Base-by-base conservation (phyloP, 2,888 invertebrate genomes). In the Drosophila prolongata region DNA sequence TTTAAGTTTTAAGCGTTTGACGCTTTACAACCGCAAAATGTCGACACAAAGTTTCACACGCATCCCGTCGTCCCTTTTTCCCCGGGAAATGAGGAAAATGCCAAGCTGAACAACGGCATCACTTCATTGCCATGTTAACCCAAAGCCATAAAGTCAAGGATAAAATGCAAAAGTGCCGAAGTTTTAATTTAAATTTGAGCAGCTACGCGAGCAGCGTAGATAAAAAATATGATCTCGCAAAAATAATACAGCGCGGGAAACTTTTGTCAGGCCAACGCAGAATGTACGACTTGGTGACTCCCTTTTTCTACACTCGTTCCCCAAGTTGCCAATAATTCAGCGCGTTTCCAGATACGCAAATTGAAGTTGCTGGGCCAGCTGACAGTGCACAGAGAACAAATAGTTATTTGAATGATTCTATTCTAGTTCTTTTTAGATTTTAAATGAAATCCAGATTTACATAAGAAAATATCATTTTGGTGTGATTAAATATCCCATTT, bases 1-100 rank as follows among this genome's bases (percentile, higher is more conserved):
- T 87, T 84, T 87, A 86, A 89, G 85, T 89, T 86, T 86, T 87
- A 89, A 86, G 82, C 75, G 82, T 81, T 85, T 87, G 84, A 75
- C 85, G 81, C 80, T 86, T 86, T 81, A 81, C 85, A 85, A 79
- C 85, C 85, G 68, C 89, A 86, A 81, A 89, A 89, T 89, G 82
- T 78, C 75, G 78, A 73, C 75, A 75, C 74, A 81, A 85, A 85
- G 89, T 82, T 87, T 84, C 83, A 54, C 82, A 77, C 80, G 73
- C 82, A 53, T 42, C 59, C 49, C 76, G 54, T 34, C 46, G 34
- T 16, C 24, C 27, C 43, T 27, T 19, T 42, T n/a, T 27, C 46
- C 34, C 40, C 6, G 16, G 6, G 38, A 38, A 49, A 50, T 30
- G 37, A 24, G 53, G 13, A 47, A 46, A 47, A 38, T 50, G 44